Conservation (phyloP, 1,140 invertebrate species). For the Bursaphelenchus mucronatus region DNA sequence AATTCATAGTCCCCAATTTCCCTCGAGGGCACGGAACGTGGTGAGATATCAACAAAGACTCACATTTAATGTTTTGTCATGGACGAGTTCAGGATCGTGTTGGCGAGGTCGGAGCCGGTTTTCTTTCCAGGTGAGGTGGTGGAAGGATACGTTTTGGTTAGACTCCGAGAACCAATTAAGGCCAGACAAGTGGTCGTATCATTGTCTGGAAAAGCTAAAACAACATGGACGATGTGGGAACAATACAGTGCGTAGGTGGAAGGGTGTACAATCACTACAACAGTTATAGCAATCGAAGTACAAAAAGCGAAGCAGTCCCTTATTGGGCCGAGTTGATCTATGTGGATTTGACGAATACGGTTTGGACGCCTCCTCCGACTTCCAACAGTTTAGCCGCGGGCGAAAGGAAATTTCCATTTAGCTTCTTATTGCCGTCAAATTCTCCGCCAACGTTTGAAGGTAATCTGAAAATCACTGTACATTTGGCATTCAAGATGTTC, state of each 20-base stretch:
- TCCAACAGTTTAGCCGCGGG: constrained; percentile 2
- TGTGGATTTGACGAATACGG: background rate
- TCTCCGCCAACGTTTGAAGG: constrained; percentile 16
- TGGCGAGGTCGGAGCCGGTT: constrained; percentile 11
- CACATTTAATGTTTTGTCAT: background rate
- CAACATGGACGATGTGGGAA: constrained; percentile 15
- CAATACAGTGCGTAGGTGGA: background rate
- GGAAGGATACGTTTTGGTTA: constrained; percentile 11
- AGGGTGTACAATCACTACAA: background rate
- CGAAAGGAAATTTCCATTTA: constrained; percentile 10
- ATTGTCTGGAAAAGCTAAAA: constrained; percentile 14
- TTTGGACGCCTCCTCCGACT: constrained; percentile 8
- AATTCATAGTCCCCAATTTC: too few species aligned
- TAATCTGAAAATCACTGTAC: too few species aligned
- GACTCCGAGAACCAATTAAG: constrained; percentile 17
- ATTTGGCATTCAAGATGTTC: too few species aligned
- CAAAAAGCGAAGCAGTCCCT: background rate
- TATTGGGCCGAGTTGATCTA: constrained; percentile 13
- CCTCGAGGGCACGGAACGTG: too few species aligned
- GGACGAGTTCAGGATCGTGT: constrained; percentile 18
- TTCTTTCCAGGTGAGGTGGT: constrained; percentile 23
- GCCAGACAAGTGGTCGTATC: constrained; percentile 17
- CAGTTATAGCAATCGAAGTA: constrained; percentile 5
- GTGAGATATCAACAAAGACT: too few species aligned
- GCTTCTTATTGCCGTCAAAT: background rate